These are phyloP conservation scores for Cyprinella venusta DNA, from an alignment of 2,797 vertebrate species.

Conservation along the genomic window DNA sequence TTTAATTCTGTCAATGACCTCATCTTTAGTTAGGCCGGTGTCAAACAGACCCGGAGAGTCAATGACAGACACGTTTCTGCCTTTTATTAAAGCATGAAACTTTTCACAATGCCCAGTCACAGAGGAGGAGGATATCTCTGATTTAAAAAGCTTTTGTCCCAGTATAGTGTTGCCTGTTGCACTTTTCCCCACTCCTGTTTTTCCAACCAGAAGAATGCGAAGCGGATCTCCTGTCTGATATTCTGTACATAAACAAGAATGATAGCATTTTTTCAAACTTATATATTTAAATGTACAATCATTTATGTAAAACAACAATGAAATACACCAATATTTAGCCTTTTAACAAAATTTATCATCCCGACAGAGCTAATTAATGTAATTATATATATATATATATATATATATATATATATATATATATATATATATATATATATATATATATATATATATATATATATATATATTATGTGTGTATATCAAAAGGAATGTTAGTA, in stretches of 20 bases:
- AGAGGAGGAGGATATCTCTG: slow-evolving; percentile 32
- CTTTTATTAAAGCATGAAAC: not conserved
- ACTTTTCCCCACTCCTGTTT: slow-evolving; percentile 54
- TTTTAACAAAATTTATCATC: not conserved
- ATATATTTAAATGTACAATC: not conserved
- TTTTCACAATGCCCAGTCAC: slow-evolving; percentile 34
- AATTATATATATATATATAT: too few relatives aligned
- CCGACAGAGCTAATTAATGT: not conserved
- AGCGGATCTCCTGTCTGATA: not conserved
- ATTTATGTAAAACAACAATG: not conserved
- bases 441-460: too few relatives aligned
- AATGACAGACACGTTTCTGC: slow-evolving; percentile 35
- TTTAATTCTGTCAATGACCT: slow-evolving; percentile 39
- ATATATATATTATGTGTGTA: not conserved
- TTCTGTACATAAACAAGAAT: not conserved
- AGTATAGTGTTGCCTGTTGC: slow-evolving; percentile 52
- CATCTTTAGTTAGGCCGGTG: not conserved
- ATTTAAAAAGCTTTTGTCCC: slow-evolving; percentile 17
- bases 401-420: too few relatives aligned
- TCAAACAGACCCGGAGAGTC: slow-evolving; percentile 53
- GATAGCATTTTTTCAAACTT: not conserved
- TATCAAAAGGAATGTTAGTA: not conserved
- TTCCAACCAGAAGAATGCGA: slow-evolving; percentile 48
- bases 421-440: too few relatives aligned
- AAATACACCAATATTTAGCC: not conserved